Percentiles rank a stretch among this genome's conserved stretches.
These are phyloP conservation scores for Armadillidium nasatum DNA, from an alignment of 1,140 invertebrate genomes.

Conservation along the genomic window DNA sequence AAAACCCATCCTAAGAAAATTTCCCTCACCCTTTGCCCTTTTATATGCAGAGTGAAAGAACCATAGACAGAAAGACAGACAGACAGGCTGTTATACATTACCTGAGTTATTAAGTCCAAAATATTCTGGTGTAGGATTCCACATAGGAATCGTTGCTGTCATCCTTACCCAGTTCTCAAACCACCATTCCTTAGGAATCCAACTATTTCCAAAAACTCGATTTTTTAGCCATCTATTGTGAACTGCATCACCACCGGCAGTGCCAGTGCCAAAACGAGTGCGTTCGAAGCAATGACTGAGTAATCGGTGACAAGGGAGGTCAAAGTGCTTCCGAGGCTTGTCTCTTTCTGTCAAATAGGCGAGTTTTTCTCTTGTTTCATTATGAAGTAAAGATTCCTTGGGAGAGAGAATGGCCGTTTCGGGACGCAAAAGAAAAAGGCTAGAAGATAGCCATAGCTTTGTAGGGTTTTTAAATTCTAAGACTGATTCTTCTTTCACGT, in stretches of 20 bases:
- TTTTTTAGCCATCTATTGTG: not conserved
- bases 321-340: constrained; percentile 2
- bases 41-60: too few species aligned
- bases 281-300: not conserved
- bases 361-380: not conserved
- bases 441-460: too few species aligned
- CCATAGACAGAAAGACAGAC: too few species aligned
- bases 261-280: not conserved
- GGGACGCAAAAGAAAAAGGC: not conserved
- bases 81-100: not conserved
- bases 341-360: not conserved
- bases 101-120: not conserved
- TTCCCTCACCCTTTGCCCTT: too few species aligned
- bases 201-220: not conserved
- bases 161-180: constrained; percentile 1
- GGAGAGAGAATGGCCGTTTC: not conserved
- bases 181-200: not conserved
- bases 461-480: too few species aligned
- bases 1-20: too few species aligned
- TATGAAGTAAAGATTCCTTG: not conserved
- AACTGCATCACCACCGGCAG: not conserved
- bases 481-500: too few species aligned
- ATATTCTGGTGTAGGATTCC: not conserved
- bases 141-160: not conserved
- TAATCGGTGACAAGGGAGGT: not conserved